These are phyloP conservation scores for Otolemur crassicaudatus DNA, from an alignment of 2,797 vertebrate genomes.

Conservation along the genomic window DNA sequence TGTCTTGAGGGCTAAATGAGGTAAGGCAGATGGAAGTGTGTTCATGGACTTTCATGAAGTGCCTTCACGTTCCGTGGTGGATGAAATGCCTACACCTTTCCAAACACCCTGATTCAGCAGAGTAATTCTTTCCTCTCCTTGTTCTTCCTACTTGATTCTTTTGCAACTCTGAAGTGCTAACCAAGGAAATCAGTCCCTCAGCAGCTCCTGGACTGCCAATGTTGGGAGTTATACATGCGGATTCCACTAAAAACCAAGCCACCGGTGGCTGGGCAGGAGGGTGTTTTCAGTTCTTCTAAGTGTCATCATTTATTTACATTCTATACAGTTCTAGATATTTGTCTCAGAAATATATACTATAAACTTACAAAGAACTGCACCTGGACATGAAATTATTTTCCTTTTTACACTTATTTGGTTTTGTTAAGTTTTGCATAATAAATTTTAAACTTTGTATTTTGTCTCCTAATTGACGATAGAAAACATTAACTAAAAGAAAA, in stretches of 20 bases:
- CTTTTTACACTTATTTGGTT: neutral
- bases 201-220: neutral
- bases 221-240: no score
- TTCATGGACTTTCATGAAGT: neutral
- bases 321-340: neutral
- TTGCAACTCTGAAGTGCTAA: neutral
- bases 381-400: conserved; percentile 16
- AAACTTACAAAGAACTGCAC: neutral
- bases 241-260: neutral
- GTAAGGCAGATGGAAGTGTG: neutral
- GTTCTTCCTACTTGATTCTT: neutral
- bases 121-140: neutral
- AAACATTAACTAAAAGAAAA: conserved; percentile 7
- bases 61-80: neutral
- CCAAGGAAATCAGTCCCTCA: neutral
- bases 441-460: conserved; percentile 16
- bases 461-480: neutral
- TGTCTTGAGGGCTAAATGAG: neutral
- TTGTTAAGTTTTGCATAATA: neutral
- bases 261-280: neutral
- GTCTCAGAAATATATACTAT: neutral
- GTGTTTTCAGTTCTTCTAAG: neutral
- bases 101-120: neutral
- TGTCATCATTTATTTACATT: conserved; percentile 2
- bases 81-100: neutral